Percentiles rank a stretch among this genome's conserved stretches.
These are phyloP conservation scores for Muscidifurax raptorellus DNA, from an alignment of 1,140 invertebrate genomes.

Conservation along the genomic window DNA sequence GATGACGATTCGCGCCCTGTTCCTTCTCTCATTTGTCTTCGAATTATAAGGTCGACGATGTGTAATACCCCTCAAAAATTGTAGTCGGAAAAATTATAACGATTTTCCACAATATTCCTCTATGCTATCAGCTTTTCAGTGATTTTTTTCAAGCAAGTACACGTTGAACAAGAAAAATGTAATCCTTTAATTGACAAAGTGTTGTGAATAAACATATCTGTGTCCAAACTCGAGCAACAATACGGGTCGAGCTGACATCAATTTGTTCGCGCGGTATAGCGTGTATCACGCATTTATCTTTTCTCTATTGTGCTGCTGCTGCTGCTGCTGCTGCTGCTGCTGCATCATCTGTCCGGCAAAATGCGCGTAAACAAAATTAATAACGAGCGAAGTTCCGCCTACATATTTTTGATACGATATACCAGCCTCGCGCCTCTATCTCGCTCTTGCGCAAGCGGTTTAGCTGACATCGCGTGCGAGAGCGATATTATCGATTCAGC, in stretches of 20 bases:
- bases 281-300: neutral
- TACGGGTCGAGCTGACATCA: neutral
- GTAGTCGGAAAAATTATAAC: no score
- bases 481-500: conserved; percentile 29
- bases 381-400: conserved; percentile 22
- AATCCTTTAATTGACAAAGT: neutral
- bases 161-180: neutral
- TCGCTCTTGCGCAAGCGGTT: neutral
- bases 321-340: neutral
- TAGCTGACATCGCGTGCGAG: neutral
- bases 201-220: neutral
- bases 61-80: no score
- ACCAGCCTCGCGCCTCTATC: neutral
- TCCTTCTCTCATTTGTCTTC: no score
- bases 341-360: neutral
- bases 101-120: no score
- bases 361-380: conserved; percentile 28
- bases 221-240: neutral
- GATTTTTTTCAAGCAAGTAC: neutral
- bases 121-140: no score
- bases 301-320: neutral
- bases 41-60: no score
- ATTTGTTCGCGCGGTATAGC: neutral
- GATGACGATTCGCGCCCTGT: no score
- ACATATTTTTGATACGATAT: neutral